Conservation (phyloP, 2,113 vertebrate species). For the Hippocampus barbouri region DNA sequence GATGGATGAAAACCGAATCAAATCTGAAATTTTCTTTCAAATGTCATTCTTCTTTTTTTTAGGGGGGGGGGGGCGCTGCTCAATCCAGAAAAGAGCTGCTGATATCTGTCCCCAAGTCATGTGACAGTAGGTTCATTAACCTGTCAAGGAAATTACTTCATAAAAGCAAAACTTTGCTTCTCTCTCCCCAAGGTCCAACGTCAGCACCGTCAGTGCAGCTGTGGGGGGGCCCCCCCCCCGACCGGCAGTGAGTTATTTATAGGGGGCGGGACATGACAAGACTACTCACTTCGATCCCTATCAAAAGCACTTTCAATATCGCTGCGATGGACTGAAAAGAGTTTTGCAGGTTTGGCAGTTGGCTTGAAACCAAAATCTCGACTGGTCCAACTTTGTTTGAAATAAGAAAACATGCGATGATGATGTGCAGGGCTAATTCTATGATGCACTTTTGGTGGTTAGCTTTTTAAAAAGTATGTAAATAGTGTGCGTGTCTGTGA, state of each 20-base stretch:
- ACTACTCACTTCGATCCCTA: slow-evolving; percentile 61
- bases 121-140: not conserved
- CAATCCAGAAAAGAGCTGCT: not conserved
- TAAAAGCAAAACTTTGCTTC: slow-evolving; percentile 42
- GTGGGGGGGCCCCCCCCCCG: slow-evolving; percentile 29
- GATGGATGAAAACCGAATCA: not conserved
- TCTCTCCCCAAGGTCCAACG: slow-evolving; percentile 27
- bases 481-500: not conserved
- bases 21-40: not conserved
- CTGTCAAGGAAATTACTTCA: not conserved
- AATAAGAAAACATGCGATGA: slow-evolving; percentile 43
- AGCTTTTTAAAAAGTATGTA: slow-evolving; percentile 34
- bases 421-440: slow-evolving; percentile 58
- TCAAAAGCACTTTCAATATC: slow-evolving; percentile 72
- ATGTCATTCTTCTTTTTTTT: not conserved
- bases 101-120: not conserved
- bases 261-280: slow-evolving; percentile 55
- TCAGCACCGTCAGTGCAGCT: slow-evolving; percentile 13
- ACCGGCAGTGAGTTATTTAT: slow-evolving; percentile 66
- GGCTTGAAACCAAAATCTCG: slow-evolving; percentile 28
- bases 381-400: slow-evolving; percentile 31
- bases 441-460: slow-evolving; percentile 71
- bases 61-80: not conserved
- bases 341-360: slow-evolving; percentile 23
- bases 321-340: slow-evolving; percentile 32